Evolutionary conservation across 2,888 invertebrate genomes (phyloP), one percentile per base, ranked within the genome.

Genomic region (Aproaerema taeniolella): DNA sequence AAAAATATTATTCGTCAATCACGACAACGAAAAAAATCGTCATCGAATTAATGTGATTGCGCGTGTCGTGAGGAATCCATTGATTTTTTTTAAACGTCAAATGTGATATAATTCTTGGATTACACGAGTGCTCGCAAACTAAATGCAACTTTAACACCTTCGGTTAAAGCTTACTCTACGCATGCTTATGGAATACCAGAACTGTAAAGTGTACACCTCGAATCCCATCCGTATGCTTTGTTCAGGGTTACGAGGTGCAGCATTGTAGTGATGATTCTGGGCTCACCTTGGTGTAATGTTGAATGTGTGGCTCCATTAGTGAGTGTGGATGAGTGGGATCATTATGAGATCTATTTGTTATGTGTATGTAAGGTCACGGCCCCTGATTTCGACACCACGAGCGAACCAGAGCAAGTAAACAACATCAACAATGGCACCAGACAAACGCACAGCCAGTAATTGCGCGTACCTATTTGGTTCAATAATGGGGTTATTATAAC

Each of bases 211-310:
- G 36, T 29, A 14, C 34, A 25, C 20, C 25, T 9, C 36, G 33
- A 31, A 32, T 38, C 44, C 31, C 47, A 50, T 52, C 45, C 50
- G 55, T 45, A 42, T 53, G 43, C 52, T 60, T 63, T 67, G 61
- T 67, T 53, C 56, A 47, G 52, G 50, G 52, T 49, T 53, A 50
- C 37, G 43, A 5, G n/a, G 24, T 29, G 32, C 44, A 41, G 43
- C 47, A 54, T 52, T 55, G 42, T 48, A 38, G 54, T 58, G 55
- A 61, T 58, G 48, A 44, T 38, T 43, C 32, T 42, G 45, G 53
- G 49, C 50, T 74, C 59, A 73, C 80, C 78, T 80, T 80, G 80
- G 55, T 63, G 47, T 69, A 65, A 70, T 67, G 66, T 55, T 55
- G 52, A 59, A 26, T 26, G 59, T 65, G 61, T 52, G 58, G 58